Base-by-base conservation (phyloP, 2,888 invertebrate species). In the Drosophila pseudotalamancana region DNA sequence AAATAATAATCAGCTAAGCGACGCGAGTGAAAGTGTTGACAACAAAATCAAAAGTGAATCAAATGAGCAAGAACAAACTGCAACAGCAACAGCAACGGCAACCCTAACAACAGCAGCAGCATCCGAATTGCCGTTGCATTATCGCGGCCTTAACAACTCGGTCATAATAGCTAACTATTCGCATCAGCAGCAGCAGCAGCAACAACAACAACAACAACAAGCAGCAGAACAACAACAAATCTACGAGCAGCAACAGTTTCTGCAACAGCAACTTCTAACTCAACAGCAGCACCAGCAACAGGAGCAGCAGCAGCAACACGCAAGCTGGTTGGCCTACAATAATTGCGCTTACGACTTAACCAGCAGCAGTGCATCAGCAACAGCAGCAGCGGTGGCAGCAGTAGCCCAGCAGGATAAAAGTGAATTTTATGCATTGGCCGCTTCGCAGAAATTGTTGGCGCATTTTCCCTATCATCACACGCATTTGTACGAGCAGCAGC, bases 81-180 rank as follows among this genome's bases (percentile, higher is more conserved):
- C 34, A 63, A 35, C 46, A 45, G 31, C 62, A 68, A 27, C 29
- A 16, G 16, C 43, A 60, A 31, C 54, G 56, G 32, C 48, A 59
- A 6, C 49, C 40, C 31, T 42, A 60, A 11, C 42, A 60, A 34
- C 57, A 68, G 40, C 43, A 61, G 29, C 61, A 55, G 21, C 25
- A 27, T 34, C 27, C 39, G 76, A 75, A 37, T 32, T 89, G 42
- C 90, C 90, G 8, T 72, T 85, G 57, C 88, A 90, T 77, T 90
- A 90, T 85, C 90, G 90, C 46, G 90, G 90, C 34, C 70, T 88
- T 23, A 90, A 90, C 65, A 90, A 90, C 75, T 90, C 90, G 31
- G 90, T 90, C 54, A 90, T 90, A 32, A 90, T 89, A 76, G 76
- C 90, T 34, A 90, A 87, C 57, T 85, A 77, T 71, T 64, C 71